Evolutionary conservation across 2,797 vertebrate species (phyloP), one percentile per base, ranked within the genome.

Genomic region (Enteromius anoplus): DNA sequence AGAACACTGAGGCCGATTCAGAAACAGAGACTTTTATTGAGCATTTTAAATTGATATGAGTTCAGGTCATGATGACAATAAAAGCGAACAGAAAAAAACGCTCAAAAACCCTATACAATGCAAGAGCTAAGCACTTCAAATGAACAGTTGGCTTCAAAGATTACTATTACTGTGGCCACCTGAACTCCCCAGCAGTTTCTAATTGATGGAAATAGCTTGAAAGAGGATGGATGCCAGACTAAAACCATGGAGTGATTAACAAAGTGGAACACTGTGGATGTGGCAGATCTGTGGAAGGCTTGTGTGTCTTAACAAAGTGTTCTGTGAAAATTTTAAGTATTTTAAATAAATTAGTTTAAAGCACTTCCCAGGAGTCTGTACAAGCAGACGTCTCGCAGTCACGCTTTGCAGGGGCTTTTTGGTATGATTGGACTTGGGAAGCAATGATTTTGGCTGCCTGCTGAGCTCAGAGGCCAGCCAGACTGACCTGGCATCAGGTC

Each of bases 401-500:
- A 32, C 51, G 32, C 62, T 68, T 83, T 60, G 4, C 49, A 42
- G 47, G 37, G 64, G 49, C 64, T 69, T 68, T 76, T 69, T 76
- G 80, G 51, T 62, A 65, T 68, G 55, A 84, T 78, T 85, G 37
- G 83, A 76, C 64, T 73, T 47, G 64, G 1, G 26, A 80, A 78
- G 55, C 81, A 49, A 40, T 23, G 64, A 72, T 75, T 69, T 82
- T 82, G 75, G 65, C 65, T 80, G 49, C 62, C 64, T 76, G 51
- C 81, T 76, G 80, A 37, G 80, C 80, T 51, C 47, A 75, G 37
- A 76, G 55, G 58, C 45, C 78, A 81, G 81, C 55, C 71, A 70
- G 75, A 75, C 75, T 85, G 85, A 77, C 79, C 81, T 84, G 71
- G 78, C 78, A 73, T 73, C 70, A 71, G 64, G 60, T 71, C 73